A percentile compares a stretch with the other conserved stretches of the same genome.
Conservation (phyloP, 2,113 vertebrate genomes). For the Seriola dumerili region DNA sequence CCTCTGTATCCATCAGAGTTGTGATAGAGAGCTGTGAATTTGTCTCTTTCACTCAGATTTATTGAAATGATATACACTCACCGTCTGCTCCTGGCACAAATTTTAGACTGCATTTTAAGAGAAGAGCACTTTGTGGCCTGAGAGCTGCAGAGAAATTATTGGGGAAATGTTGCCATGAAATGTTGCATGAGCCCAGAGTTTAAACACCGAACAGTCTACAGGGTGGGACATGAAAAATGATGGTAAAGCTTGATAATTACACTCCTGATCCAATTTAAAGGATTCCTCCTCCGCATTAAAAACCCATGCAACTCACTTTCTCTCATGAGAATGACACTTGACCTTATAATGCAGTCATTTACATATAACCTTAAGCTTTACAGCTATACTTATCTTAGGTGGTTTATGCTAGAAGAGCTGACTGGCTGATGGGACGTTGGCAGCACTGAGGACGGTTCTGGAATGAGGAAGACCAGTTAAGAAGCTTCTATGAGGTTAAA, state of each 20-base stretch:
- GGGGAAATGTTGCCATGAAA: constrained; percentile 29
- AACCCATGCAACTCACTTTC: constrained; percentile 11
- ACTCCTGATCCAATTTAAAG: constrained; percentile 12
- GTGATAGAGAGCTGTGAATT: constrained; percentile 66
- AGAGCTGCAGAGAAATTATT: constrained; percentile 39
- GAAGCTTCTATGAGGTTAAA: constrained; percentile 10
- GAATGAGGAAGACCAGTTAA: background rate
- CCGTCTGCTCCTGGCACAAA: constrained; percentile 55
- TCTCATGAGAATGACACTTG: constrained; percentile 43
- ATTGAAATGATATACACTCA: constrained; percentile 74
- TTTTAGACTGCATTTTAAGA: constrained; percentile 58
- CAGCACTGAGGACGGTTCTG: constrained; percentile 21
- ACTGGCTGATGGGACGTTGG: constrained; percentile 21
- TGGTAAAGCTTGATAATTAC: constrained; percentile 23
- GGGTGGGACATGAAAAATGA: constrained; percentile 2
- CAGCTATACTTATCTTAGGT: constrained; percentile 10
- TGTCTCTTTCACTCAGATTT: constrained; percentile 72
- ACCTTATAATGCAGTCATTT: constrained; percentile 67
- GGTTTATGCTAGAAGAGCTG: constrained; percentile 29
- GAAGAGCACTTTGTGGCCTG: constrained; percentile 38
- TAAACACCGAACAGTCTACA: constrained; percentile 10
- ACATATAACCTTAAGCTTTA: constrained; percentile 69
- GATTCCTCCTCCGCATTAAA: constrained; percentile 32
- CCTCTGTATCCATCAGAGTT: constrained; percentile 65
- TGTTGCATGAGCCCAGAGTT: constrained; percentile 14